Evolutionary conservation across 2,797 vertebrate species (phyloP).

Genomic region (Spinus olivaceus): DNA sequence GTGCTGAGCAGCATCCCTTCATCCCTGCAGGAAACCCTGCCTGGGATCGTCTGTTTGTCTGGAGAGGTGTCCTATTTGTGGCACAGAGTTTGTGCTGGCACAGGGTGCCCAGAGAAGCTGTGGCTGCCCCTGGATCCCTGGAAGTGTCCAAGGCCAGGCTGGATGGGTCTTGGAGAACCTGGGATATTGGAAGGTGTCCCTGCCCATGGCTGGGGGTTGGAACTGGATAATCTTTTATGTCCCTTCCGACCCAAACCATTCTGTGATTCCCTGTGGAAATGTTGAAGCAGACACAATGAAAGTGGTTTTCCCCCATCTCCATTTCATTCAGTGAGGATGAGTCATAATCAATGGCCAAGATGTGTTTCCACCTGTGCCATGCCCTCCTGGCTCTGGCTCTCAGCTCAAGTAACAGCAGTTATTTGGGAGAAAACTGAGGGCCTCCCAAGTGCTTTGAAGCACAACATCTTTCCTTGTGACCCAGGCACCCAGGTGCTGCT

Average conservation of each 20-base stretch:
- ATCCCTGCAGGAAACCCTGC: neutral
- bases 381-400: neutral
- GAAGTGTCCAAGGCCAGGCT: too few species aligned
- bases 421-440: neutral
- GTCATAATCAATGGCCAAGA: neutral
- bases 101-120: too few species aligned
- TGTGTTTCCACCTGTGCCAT: neutral
- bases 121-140: too few species aligned
- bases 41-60: too few species aligned
- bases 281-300: neutral
- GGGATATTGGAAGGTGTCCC: too few species aligned
- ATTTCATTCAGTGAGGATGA: accelerated
- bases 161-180: too few species aligned
- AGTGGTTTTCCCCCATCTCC: neutral
- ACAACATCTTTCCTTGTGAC: neutral
- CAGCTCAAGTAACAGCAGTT: neutral
- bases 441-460: neutral
- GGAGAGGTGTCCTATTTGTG: too few species aligned
- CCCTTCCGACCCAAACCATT: too few species aligned
- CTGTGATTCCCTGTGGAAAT: neutral
- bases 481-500: accelerated
- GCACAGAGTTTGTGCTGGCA: too few species aligned
- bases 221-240: too few species aligned
- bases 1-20: accelerated
- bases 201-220: neutral